Base-by-base conservation (phyloP, 2,888 invertebrate species). In the Drosophila anomalata region DNA sequence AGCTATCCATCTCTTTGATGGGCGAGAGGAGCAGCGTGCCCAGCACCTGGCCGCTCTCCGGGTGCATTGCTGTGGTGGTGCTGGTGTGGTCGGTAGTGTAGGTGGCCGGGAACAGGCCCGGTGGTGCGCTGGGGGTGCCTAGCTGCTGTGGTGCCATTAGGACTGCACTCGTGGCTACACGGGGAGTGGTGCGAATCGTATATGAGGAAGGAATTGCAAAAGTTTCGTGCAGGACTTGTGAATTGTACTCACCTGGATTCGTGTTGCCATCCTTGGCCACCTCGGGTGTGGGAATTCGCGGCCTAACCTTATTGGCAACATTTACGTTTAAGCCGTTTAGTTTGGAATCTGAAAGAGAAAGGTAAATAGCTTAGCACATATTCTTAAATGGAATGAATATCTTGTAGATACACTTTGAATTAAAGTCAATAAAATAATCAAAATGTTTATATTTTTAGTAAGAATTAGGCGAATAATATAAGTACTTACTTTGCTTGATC, bases 271-370 rank as follows among this genome's bases (percentile, higher is more conserved):
- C 96, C 91, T 96, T 96, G 33, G 96, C 95, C 7, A 96, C 96
- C 90, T 97, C 97, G 0, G 97, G 97, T 7, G 97, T 97, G 41
- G 97, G 97, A 78, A 97, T 97, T 56, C 97, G 94, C n/a, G 97
- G 97, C 59, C 97, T 94, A 88, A 95, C 95, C 89, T 95, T 95
- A 50, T 95, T 95, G 52, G 90, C 79, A 63, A 81, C 78, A 72
- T 89, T 89, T 3, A 84, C 78, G 74, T 81, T 94, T 0, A 94
- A 92, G 4, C 95, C 95, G 90, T 95, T 96, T 80, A 96, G 76
- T 54, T 82, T 89, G 81, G 94, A 94, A 80, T 94, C 95, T 95
- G 53, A n/a, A n/a, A 36, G 11, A 8, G 14, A 24, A 7, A 9
- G 0, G 1, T 44, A 31, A 17, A 6, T 3, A 8, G 8, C 22